A percentile compares a stretch with the other conserved stretches of the same genome.
phyloP scores from a whole-genome alignment of 2,888 invertebrate species.

The Copidosoma aretas region DNA sequence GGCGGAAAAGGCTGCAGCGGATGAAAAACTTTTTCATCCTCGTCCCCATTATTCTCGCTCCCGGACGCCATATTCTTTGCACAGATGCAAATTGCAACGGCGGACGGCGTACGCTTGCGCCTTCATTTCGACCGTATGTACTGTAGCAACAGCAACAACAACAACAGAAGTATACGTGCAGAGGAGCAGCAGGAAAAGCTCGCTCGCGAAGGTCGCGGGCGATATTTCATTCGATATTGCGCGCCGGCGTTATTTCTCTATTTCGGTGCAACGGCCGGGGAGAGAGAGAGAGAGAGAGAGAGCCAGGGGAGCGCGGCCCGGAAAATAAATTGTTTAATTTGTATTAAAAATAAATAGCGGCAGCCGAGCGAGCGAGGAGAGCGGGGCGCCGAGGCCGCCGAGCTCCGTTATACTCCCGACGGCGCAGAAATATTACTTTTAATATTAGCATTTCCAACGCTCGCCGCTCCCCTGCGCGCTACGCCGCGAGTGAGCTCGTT shows the following conservation, averaged over 20 bases:
- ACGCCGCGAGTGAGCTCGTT: slow-evolving; percentile 12
- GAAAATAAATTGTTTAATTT: slow-evolving; percentile 68
- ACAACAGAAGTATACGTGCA: background rate
- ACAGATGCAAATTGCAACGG: slow-evolving; percentile 44
- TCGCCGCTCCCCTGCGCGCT: slow-evolving; percentile 19
- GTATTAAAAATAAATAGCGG: slow-evolving; percentile 63
- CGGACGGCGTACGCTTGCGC: slow-evolving; percentile 27
- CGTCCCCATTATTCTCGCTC: slow-evolving; percentile 37
- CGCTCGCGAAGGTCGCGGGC: slow-evolving; percentile 51
- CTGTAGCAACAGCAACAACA: background rate
- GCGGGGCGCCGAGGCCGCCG: slow-evolving; percentile 20
- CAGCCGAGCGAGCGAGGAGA: slow-evolving; percentile 36
- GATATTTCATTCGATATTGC: slow-evolving; percentile 63
- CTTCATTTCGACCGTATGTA: slow-evolving; percentile 25
- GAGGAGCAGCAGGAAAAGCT: background rate
- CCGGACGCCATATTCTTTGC: slow-evolving; percentile 35
- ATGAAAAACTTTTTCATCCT: slow-evolving; percentile 40
- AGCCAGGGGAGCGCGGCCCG: slow-evolving; percentile 31
- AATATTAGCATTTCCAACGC: slow-evolving; percentile 59
- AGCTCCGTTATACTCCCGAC: slow-evolving; percentile 52
- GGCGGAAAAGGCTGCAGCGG: background rate
- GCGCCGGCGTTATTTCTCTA: slow-evolving; percentile 60
- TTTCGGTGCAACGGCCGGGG: slow-evolving; percentile 47
- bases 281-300: slow-evolving; percentile 29
- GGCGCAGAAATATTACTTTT: slow-evolving; percentile 63